phyloP scores from a whole-genome alignment of 2,797 vertebrate genomes.

The Zenarchopterus dispar region DNA sequence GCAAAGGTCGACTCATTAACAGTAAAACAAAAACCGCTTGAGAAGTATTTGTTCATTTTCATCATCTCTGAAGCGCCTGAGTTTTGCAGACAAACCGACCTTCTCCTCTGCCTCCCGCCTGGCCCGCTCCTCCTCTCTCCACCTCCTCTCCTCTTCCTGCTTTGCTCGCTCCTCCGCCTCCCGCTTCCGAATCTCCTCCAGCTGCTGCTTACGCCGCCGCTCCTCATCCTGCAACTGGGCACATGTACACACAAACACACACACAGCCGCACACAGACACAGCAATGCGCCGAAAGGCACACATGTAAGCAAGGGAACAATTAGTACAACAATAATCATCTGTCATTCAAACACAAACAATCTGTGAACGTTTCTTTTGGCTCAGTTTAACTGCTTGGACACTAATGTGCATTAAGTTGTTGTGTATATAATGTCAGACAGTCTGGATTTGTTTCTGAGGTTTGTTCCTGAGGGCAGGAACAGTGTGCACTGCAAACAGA shows the following conservation, averaged over 20 bases:
- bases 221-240: constrained; percentile 97
- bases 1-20: too few species aligned
- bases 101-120: constrained; percentile 92
- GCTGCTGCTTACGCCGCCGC: constrained; percentile 92
- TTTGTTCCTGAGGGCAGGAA: constrained; percentile 55
- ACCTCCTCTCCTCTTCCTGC: constrained; percentile 91
- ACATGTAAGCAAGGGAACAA: constrained; percentile 26
- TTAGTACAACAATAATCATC: constrained; percentile 12
- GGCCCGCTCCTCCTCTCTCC: constrained; percentile 91
- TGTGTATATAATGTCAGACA: constrained; percentile 25
- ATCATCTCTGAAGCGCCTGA: too few species aligned
- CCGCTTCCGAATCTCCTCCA: constrained; percentile 94
- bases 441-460: constrained; percentile 32
- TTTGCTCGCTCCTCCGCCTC: constrained; percentile 92
- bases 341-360: background rate
- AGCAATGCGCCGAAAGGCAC: constrained; percentile 33
- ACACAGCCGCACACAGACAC: constrained; percentile 1
- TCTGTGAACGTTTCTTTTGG: constrained; percentile 7
- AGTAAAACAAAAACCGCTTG: too few species aligned
- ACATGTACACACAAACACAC: constrained; percentile 21
- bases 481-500: constrained; percentile 63
- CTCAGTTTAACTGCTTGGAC: constrained; percentile 9
- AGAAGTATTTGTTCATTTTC: too few species aligned
- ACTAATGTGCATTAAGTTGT: constrained; percentile 26
- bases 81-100: constrained; percentile 77